These are phyloP conservation scores for Coreoperca whiteheadi DNA, from an alignment of 2,113 vertebrate genomes.

Conservation along the genomic window DNA sequence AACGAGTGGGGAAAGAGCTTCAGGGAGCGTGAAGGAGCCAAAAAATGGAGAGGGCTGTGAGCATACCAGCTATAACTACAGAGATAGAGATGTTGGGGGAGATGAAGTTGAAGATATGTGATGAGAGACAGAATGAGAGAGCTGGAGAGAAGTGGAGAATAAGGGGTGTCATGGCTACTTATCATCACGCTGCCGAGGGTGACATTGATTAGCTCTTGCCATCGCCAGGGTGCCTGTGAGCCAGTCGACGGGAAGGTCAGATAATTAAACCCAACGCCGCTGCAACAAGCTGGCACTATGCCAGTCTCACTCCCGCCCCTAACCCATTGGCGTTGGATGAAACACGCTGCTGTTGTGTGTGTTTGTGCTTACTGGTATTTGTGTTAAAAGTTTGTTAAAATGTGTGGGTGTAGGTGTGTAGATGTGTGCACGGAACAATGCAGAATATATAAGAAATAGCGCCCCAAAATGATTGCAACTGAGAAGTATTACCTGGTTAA, in stretches of 20 bases:
- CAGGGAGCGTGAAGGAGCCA: background rate
- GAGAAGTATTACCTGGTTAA: background rate
- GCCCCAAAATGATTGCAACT: background rate
- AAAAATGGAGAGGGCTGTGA: conserved; percentile 12
- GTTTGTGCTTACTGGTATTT: background rate
- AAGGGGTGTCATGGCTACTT: conserved; percentile 67
- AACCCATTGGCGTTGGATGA: conserved; percentile 10
- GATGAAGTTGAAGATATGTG: conserved; percentile 51
- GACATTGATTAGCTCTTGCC: conserved; percentile 77
- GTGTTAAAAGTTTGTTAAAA: conserved; percentile 8
- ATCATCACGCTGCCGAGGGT: conserved; percentile 67
- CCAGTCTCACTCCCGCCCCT: conserved; percentile 24
- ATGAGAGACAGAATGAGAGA: conserved; percentile 44
- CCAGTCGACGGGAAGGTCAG: conserved; percentile 67
- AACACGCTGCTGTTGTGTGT: conserved; percentile 22
- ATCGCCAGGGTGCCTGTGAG: conserved; percentile 59
- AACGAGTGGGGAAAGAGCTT: background rate
- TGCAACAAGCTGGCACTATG: conserved; percentile 62
- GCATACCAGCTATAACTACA: conserved; percentile 13
- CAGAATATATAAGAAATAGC: background rate
- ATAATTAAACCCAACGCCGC: conserved; percentile 77
- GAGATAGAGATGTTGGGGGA: conserved; percentile 35
- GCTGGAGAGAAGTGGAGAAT: conserved; percentile 23
- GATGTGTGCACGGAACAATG: background rate
- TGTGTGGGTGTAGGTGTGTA: conserved; percentile 31